Percentiles rank a stretch among this genome's conserved stretches.
Conservation (phyloP, 1,140 invertebrate species). For the Euura lappo region DNA sequence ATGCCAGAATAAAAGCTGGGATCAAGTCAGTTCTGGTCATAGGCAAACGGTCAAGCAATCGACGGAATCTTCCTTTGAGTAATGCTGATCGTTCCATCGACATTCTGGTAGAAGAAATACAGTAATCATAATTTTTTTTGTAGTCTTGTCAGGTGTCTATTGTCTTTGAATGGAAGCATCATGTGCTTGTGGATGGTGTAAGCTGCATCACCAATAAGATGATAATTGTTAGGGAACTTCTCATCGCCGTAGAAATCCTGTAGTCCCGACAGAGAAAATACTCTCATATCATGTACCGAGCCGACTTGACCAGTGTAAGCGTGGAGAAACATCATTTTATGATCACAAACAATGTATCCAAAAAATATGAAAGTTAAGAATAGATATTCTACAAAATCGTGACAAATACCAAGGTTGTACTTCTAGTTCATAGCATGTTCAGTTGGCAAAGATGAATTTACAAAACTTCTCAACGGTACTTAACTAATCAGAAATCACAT, state of each 20-base stretch:
- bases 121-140: constrained; percentile 19
- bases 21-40: constrained; percentile 23
- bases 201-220: constrained; percentile 33
- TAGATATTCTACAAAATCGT: constrained; percentile 10
- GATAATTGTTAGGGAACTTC: constrained; percentile 31
- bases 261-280: constrained; percentile 30
- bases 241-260: constrained; percentile 22
- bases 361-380: constrained; percentile 3
- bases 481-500: too few species aligned
- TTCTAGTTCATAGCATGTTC: not conserved
- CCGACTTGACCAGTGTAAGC: constrained; percentile 29
- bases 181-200: constrained; percentile 29
- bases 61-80: constrained; percentile 21
- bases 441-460: not conserved
- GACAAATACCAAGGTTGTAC: too few species aligned
- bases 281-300: constrained; percentile 33
- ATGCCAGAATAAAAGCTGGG: constrained; percentile 29
- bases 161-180: constrained; percentile 33
- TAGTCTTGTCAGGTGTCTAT: constrained; percentile 25
- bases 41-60: constrained; percentile 27
- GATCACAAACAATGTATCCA: constrained; percentile 30
- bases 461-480: not conserved
- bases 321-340: constrained; percentile 30
- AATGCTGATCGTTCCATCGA: constrained; percentile 17
- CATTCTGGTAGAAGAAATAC: constrained; percentile 14